Conservation (phyloP, 2,113 vertebrate species). For the Onychostruthus taczanowskii region DNA sequence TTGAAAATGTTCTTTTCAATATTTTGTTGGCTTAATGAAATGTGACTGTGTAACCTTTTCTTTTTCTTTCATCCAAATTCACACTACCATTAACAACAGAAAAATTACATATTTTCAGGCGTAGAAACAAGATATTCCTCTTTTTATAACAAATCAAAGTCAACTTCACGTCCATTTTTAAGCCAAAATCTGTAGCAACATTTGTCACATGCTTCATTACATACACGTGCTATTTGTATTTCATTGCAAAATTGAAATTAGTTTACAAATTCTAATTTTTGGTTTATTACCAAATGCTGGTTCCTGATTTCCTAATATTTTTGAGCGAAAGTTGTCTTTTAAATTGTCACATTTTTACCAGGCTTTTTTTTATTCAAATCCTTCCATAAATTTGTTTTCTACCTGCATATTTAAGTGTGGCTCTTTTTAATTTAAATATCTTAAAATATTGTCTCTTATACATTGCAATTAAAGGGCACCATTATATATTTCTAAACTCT, state of each 20-base stretch:
- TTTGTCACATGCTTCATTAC: neutral
- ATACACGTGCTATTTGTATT: neutral
- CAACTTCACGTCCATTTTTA: neutral
- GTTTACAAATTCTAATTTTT: neutral
- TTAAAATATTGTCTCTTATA: neutral
- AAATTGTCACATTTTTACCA: neutral
- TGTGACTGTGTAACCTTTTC: neutral
- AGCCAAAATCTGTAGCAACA: neutral
- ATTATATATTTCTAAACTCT: neutral
- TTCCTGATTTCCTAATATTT: neutral
- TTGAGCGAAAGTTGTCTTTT: neutral
- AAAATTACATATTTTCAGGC: neutral
- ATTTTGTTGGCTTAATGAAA: neutral
- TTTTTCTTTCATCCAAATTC: neutral
- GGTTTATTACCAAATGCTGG: neutral
- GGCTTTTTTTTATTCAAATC: neutral
- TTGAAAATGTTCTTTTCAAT: constrained; percentile 3
- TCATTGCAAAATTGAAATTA: neutral
- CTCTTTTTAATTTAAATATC: neutral
- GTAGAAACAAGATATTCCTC: neutral
- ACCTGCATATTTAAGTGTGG: neutral
- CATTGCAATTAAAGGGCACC: neutral
- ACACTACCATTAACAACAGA: neutral
- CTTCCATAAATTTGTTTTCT: neutral
- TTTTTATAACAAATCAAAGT: neutral